Base-by-base conservation (phyloP, 2,797 vertebrate genomes). In the Liparis tanakae region DNA sequence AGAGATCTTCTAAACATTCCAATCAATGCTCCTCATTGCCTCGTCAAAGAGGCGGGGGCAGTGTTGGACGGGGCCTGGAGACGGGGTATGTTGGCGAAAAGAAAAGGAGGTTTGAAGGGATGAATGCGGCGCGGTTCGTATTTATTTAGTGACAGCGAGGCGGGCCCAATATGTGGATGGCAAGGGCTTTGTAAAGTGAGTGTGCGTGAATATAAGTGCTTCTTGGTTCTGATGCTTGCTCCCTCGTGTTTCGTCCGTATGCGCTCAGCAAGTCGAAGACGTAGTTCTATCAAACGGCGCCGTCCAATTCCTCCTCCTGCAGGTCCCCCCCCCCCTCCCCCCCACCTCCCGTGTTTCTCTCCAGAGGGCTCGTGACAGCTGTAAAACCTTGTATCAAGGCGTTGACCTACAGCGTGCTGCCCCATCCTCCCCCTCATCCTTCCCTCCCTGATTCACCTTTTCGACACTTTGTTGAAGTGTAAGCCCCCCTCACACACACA, bases 341-440 rank as follows among this genome's bases (percentile, higher is more conserved):
- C 65, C 74, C 67, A 77, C 54, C 43, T 20, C 13, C 72, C 1
- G 25, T 54, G 57, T 56, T 82, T 77, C 79, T 83, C 85, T 86
- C 86, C 65, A 70, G 81, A 86, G 88, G 79, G 75, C 78, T 68
- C 48, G 74, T 90, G 92, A 94, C 92, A 92, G 92, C 90, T 93
- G 90, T 92, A 93, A 93, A 93, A 90, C 83, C 92, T 91, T 84
- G 87, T 93, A 91, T 91, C 87, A 79, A 91, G 85, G 89, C 85
- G 74, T 74, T 92, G 93, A 93, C 93, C 92, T 90, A 88, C 67
- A 73, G 68, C 72, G 80, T 68, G 74, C 65, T 69, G 78, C 83
- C 85, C 78, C 51, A 14, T 81, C 72, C 51, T 57, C 56, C 79
- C 66, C 74, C 54, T 74, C 65, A 68, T 81, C 78, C 72, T 60